Base-by-base conservation (phyloP, 2,113 vertebrate species). In the Indicator maculatus region DNA sequence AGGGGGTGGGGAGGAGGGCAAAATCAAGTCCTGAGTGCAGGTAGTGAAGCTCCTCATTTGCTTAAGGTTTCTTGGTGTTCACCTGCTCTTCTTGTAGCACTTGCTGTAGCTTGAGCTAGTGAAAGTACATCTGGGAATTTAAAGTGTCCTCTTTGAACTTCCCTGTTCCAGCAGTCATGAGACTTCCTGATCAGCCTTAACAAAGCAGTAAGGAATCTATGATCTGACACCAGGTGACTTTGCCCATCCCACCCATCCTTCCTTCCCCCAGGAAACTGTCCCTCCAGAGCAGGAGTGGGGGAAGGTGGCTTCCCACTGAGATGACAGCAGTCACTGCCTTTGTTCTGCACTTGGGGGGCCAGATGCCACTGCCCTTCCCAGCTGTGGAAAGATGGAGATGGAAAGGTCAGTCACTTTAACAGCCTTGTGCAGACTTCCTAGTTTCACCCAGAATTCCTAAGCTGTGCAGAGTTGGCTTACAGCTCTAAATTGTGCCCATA, bases 171-270 rank as follows among this genome's bases (percentile, higher is more conserved):
- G n/a, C 33, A 58, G 45, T 59, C 89, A 86, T 26, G 24, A 85
- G 80, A 87, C n/a, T 83, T 70, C 33, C 28, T 59, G n/a, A 31
- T 44, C 28, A n/a, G 63, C 50, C n/a, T 65, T 20, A 69, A 14
- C 16, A 39, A 30, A 7, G 36, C 23, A 4, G 36, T 28, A 52
- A 39, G 50, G 44, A 84, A 73, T 16, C 65, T 26, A 45, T 30
- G 38, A 65, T 60, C 14, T 65, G 69, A 8, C 58, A 61, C 0
- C 1, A 41, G 41, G 56, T 0, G 0, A 31, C 28, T 53, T 63
- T 47, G 63, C 41, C 60, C 55, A 33, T 38, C 36, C 39, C 19
- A 30, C 19, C 23, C 28, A 1, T n/a, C 50, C n/a, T 5, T 5
- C 60, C 53, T 70, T 58, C 45, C 24, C 55, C 10, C 36, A 10